Percentiles rank a stretch among this genome's conserved stretches.
Conservation (phyloP, 1,140 invertebrate species). For the Hycleus phaleratus region DNA sequence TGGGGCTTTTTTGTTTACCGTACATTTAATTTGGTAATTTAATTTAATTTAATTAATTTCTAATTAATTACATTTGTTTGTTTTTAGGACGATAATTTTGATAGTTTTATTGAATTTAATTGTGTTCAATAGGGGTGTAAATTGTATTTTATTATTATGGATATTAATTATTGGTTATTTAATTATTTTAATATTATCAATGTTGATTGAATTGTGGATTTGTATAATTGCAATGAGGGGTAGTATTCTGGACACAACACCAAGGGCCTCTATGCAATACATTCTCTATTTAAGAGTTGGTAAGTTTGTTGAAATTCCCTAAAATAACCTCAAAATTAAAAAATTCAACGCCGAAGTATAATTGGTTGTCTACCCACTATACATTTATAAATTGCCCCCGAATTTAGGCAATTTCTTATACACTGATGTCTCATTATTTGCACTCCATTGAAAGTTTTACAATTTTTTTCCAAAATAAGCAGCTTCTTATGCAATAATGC, state of each 20-base stretch:
- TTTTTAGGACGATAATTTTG: constrained; percentile 51
- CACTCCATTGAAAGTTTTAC: no score
- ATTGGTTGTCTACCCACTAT: no score
- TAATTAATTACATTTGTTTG: constrained; percentile 23
- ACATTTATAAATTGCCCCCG: no score
- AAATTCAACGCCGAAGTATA: no score
- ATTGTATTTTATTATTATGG: constrained; percentile 55
- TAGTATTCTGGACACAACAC: constrained; percentile 69
- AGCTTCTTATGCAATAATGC: no score
- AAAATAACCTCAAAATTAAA: no score
- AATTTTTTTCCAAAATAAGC: no score
- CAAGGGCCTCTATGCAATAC: constrained; percentile 70
- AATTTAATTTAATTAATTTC: not conserved
- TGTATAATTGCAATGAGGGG: constrained; percentile 71
- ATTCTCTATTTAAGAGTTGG: constrained; percentile 73
- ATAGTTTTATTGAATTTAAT: constrained; percentile 52
- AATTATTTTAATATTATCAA: constrained; percentile 54
- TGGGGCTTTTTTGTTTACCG: constrained; percentile 62
- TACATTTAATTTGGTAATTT: constrained; percentile 74
- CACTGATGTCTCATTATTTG: no score
- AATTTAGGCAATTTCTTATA: no score
- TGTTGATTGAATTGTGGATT: constrained; percentile 65
- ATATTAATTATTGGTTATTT: constrained; percentile 66
- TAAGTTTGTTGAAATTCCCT: constrained; percentile 42
- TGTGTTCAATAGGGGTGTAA: constrained; percentile 52